These are phyloP conservation scores for Torymus texanus DNA, from an alignment of 2,888 invertebrate species.

Conservation along the genomic window DNA sequence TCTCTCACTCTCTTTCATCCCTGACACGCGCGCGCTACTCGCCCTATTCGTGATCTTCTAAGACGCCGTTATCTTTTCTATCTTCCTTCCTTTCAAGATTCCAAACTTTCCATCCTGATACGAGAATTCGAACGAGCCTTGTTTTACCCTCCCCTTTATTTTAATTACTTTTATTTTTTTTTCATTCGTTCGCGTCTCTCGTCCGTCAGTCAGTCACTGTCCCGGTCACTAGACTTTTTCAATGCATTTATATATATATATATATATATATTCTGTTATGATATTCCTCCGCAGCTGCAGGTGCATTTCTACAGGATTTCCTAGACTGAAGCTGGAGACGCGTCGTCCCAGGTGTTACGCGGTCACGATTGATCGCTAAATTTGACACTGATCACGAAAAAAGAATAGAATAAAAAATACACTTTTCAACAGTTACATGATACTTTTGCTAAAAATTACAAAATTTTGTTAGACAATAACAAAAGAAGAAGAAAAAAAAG, in stretches of 20 bases:
- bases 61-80: slow-evolving; percentile 6
- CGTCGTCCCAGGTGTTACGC: background rate
- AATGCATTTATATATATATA: background rate
- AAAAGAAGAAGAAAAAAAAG: background rate
- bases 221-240: slow-evolving; percentile 29
- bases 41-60: background rate
- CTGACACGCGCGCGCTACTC: slow-evolving; percentile 22
- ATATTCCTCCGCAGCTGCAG: slow-evolving; percentile 16
- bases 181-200: slow-evolving; percentile 38
- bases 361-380: slow-evolving; percentile 12
- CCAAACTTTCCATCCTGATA: slow-evolving; percentile 29
- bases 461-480: background rate
- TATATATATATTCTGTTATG: slow-evolving; percentile 2
- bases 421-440: background rate
- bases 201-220: slow-evolving; percentile 44
- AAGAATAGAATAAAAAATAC: background rate
- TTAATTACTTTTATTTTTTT: slow-evolving; percentile 32
- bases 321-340: no score
- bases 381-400: slow-evolving; percentile 18
- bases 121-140: slow-evolving; percentile 55
- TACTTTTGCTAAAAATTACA: slow-evolving; percentile 11
- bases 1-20: slow-evolving; percentile 2
- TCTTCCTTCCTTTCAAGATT: background rate
- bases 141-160: slow-evolving; percentile 35
- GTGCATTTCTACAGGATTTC: slow-evolving; percentile 30